Evolutionary conservation across 1,140 invertebrate genomes (phyloP).

Genomic region (Druon quercuslanigerum): DNA sequence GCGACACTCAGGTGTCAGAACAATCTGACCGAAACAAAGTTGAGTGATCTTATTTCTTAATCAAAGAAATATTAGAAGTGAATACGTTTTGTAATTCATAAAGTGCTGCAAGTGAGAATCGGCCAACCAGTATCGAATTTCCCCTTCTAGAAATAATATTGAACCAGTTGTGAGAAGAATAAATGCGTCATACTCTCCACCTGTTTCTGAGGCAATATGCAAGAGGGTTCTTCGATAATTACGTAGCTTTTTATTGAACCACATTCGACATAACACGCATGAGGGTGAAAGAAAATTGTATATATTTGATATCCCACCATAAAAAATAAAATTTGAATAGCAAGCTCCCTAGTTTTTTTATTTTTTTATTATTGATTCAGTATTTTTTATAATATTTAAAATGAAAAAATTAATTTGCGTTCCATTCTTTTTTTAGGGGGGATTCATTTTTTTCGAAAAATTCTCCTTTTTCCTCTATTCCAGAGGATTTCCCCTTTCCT

Average conservation of each 20-base stretch:
- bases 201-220: conserved; percentile 28
- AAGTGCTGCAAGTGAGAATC: not conserved
- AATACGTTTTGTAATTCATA: not conserved
- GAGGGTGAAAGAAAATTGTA: conserved; percentile 7
- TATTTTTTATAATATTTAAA: no score
- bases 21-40: no score
- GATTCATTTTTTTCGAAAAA: no score
- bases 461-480: no score
- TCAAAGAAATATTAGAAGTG: not conserved
- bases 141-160: conserved; percentile 25
- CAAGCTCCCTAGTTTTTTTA: no score
- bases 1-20: no score
- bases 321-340: not conserved
- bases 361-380: no score
- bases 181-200: conserved; percentile 18
- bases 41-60: no score
- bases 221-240: conserved; percentile 17
- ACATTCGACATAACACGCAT: not conserved
- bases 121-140: not conserved
- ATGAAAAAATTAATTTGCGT: no score
- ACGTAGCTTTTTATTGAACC: conserved; percentile 26
- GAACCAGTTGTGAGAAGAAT: conserved; percentile 17
- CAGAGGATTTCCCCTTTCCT: no score
- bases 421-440: no score
- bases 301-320: not conserved